Conservation (phyloP, 2,888 invertebrate genomes). For the Nasonia oneida region DNA sequence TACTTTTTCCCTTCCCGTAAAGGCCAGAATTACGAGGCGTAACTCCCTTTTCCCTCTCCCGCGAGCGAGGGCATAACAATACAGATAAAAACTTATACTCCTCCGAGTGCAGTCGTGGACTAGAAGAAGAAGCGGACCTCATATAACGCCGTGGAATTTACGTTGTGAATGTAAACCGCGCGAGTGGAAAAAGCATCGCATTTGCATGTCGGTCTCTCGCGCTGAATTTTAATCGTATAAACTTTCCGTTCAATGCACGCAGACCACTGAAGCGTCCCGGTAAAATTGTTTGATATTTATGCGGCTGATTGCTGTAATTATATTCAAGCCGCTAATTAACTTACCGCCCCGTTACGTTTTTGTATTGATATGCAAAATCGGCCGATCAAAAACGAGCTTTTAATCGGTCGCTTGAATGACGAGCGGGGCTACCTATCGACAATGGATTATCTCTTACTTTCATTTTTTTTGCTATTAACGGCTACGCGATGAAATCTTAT, state of each 20-base stretch:
- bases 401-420: neutral
- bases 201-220: conserved; percentile 73
- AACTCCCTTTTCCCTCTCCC: neutral
- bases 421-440: neutral
- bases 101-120: conserved; percentile 12
- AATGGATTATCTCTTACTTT: neutral
- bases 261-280: neutral
- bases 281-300: conserved; percentile 38
- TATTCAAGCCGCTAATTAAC: conserved; percentile 22
- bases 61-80: conserved; percentile 21
- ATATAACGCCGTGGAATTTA: conserved; percentile 39
- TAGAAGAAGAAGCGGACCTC: conserved; percentile 47
- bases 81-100: conserved; percentile 53
- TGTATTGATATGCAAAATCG: neutral
- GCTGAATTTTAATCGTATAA: conserved; percentile 70
- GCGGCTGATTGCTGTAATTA: neutral
- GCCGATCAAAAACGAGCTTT: neutral
- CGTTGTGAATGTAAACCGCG: conserved; percentile 43
- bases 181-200: conserved; percentile 67
- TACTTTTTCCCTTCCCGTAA: conserved; percentile 48
- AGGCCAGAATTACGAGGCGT: conserved; percentile 35
- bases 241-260: conserved; percentile 1
- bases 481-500: neutral
- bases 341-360: neutral
- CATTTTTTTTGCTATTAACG: neutral